These are phyloP conservation scores for Poeciliopsis gracilis DNA, from an alignment of 2,797 vertebrate genomes.

Conservation along the genomic window DNA sequence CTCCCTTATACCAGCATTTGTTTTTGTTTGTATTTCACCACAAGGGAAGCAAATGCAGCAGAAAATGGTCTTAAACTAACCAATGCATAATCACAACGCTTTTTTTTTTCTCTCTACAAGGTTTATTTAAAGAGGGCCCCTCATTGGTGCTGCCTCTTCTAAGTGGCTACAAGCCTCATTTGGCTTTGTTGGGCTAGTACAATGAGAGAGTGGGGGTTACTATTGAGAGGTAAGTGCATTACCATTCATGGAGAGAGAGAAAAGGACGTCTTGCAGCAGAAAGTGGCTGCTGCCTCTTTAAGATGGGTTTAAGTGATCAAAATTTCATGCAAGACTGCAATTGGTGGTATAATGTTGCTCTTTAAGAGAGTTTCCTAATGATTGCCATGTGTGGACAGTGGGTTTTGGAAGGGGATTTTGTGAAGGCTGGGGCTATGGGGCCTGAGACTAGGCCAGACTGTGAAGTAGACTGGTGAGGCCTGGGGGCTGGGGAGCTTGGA, in stretches of 20 bases:
- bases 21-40: conserved; percentile 53
- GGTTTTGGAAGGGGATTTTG: conserved; percentile 75
- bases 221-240: conserved; percentile 73
- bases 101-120: conserved; percentile 47
- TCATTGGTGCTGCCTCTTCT: conserved; percentile 73
- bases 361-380: conserved; percentile 80
- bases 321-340: conserved; percentile 79
- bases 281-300: conserved; percentile 82
- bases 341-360: conserved; percentile 80
- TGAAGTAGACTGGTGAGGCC: conserved; percentile 77
- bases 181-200: conserved; percentile 76
- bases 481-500: conserved; percentile 69
- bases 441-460: conserved; percentile 72
- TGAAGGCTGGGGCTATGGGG: conserved; percentile 70
- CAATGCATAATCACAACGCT: conserved; percentile 58
- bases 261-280: conserved; percentile 70
- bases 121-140: conserved; percentile 77
- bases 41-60: conserved; percentile 65
- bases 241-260: conserved; percentile 73
- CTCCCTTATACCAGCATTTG: conserved; percentile 20
- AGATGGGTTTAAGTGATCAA: conserved; percentile 84
- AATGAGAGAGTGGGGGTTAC: conserved; percentile 67
- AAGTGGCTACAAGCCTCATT: conserved; percentile 82
- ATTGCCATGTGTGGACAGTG: conserved; percentile 81
- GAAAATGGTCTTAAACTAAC: conserved; percentile 66